Evolutionary conservation across 2,888 invertebrate species (phyloP).

Genomic region (Thymelicus acteon): DNA sequence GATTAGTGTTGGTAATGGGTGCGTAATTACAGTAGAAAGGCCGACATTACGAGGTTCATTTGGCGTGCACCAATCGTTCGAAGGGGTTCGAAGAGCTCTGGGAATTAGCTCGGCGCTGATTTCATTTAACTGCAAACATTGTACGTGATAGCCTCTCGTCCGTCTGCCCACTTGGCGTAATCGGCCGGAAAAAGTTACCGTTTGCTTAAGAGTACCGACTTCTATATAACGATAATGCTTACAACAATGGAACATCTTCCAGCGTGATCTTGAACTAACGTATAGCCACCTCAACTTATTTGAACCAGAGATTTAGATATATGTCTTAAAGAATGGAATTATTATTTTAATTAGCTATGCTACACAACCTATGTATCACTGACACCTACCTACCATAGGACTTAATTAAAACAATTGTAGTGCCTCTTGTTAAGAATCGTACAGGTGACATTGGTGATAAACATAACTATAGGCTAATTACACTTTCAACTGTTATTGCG

Average conservation of each 20-base stretch:
- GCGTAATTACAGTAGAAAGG: slow-evolving; percentile 83
- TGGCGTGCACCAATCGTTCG: slow-evolving; percentile 72
- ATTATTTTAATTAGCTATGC: no score
- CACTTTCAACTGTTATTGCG: no score
- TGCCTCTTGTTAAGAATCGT: no score
- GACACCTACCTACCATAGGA: no score
- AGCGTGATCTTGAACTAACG: neutral
- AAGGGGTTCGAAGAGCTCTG: slow-evolving; percentile 70
- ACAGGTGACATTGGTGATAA: no score
- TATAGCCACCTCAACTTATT: neutral
- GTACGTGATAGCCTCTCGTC: slow-evolving; percentile 47
- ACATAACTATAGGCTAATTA: no score
- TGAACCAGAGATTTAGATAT: no score
- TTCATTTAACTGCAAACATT: slow-evolving; percentile 68
- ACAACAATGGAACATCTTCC: neutral
- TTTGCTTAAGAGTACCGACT: slow-evolving; percentile 1
- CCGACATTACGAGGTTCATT: slow-evolving; percentile 82
- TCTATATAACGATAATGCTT: neutral
- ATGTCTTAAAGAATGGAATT: no score
- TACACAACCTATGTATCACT: no score
- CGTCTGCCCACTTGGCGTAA: slow-evolving; percentile 22
- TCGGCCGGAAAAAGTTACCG: slow-evolving; percentile 33
- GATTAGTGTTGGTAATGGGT: slow-evolving; percentile 80
- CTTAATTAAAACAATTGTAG: no score
- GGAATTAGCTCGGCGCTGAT: slow-evolving; percentile 62